These are phyloP conservation scores for Acronicta alni DNA, from an alignment of 2,888 invertebrate species.

Conservation along the genomic window DNA sequence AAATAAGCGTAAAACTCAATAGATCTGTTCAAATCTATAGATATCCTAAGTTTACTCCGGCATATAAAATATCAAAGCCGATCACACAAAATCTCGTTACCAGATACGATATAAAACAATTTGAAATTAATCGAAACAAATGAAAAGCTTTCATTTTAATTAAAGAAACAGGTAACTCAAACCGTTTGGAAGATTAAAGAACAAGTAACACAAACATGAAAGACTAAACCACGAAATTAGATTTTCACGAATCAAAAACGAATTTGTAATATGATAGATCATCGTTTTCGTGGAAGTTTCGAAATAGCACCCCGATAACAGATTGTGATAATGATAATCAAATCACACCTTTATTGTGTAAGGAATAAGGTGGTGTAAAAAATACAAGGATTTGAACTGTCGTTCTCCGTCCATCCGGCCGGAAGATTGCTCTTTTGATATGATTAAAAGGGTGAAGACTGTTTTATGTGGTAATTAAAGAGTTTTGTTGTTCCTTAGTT, in stretches of 20 bases:
- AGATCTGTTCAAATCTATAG: neutral
- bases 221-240: slow-evolving; percentile 77
- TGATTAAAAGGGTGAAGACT: slow-evolving; percentile 88
- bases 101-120: slow-evolving; percentile 50
- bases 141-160: slow-evolving; percentile 51
- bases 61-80: slow-evolving; percentile 45
- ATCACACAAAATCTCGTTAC: slow-evolving; percentile 39
- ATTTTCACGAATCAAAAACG: slow-evolving; percentile 86
- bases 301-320: slow-evolving; percentile 73
- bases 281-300: slow-evolving; percentile 80
- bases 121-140: slow-evolving; percentile 46
- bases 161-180: slow-evolving; percentile 62
- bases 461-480: slow-evolving; percentile 87
- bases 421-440: slow-evolving; percentile 88
- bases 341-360: slow-evolving; percentile 63
- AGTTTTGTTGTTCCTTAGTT: slow-evolving; percentile 76
- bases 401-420: slow-evolving; percentile 79
- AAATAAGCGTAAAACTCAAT: too few relatives aligned
- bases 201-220: slow-evolving; percentile 68
- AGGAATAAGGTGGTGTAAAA: slow-evolving; percentile 56
- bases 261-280: slow-evolving; percentile 86
- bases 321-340: slow-evolving; percentile 48
- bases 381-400: slow-evolving; percentile 61
- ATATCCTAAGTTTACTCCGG: slow-evolving; percentile 18
- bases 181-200: slow-evolving; percentile 72